phyloP scores from a whole-genome alignment of 2,888 invertebrate genomes.

The Pterobdella sp. region DNA sequence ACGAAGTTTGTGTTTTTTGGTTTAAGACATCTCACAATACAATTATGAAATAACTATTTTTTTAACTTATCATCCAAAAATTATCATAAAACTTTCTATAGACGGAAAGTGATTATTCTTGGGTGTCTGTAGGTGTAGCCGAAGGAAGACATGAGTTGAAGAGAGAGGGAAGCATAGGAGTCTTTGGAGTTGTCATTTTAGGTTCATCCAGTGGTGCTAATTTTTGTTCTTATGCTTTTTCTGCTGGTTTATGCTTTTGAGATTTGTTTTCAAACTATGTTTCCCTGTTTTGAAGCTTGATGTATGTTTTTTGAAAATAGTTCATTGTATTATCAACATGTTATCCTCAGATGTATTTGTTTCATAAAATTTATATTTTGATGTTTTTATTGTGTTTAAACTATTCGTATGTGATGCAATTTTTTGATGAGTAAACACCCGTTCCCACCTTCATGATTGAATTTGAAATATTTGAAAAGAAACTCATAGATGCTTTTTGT shows the following conservation, averaged over 20 bases:
- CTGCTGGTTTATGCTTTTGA: slow-evolving; percentile 23
- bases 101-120: neutral
- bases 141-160: slow-evolving; percentile 19
- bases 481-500: no score
- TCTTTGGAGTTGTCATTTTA: slow-evolving; percentile 16
- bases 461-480: no score
- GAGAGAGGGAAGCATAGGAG: neutral
- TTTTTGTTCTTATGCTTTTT: slow-evolving; percentile 19
- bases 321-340: no score
- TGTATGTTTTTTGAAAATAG: neutral
- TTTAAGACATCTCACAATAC: no score
- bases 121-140: neutral
- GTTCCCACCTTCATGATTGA: no score
- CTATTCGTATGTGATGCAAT: no score
- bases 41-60: no score
- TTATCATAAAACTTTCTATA: no score
- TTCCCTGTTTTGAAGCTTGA: neutral
- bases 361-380: neutral
- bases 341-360: no score
- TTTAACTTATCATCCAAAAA: no score
- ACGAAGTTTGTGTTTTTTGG: neutral
- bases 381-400: neutral
- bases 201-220: neutral
- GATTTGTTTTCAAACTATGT: neutral
- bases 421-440: no score